Percentiles rank a stretch among this genome's conserved stretches.
Evolutionary conservation across 92 coral and sea anemone species (phyloP).

Genomic region (Phenganax marumi): DNA sequence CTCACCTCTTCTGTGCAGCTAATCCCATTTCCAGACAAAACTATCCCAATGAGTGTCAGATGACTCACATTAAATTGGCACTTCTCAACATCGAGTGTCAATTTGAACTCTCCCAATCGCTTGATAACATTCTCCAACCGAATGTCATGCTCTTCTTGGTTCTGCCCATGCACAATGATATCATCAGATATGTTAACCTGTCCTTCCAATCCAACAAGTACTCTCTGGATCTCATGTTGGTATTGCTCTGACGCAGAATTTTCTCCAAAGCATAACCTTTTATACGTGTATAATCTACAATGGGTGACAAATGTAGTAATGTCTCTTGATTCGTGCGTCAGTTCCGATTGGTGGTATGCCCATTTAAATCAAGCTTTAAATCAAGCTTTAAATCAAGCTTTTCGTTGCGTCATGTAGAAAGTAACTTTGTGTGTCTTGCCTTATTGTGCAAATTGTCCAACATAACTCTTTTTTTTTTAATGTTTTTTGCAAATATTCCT

Average conservation of each 20-base stretch:
- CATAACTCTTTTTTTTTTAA: too few relatives aligned
- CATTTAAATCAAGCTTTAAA: too few relatives aligned
- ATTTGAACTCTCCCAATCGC: slow-evolving; percentile 24
- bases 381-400: slow-evolving; percentile 54
- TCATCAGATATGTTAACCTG: slow-evolving; percentile 52
- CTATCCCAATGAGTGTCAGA: slow-evolving; percentile 33
- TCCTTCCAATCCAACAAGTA: slow-evolving; percentile 44
- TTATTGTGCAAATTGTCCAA: too few relatives aligned
- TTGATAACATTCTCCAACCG: slow-evolving; percentile 41
- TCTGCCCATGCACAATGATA: slow-evolving; percentile 49
- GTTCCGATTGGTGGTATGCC: slow-evolving; percentile 61
- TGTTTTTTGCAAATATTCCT: too few relatives aligned
- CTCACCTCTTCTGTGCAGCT: slow-evolving; percentile 24
- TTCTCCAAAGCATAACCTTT: slow-evolving; percentile 45
- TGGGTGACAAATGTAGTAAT: slow-evolving; percentile 30
- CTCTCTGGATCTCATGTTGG: slow-evolving; percentile 44
- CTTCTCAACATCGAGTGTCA: slow-evolving; percentile 32
- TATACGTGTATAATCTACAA: slow-evolving; percentile 40
- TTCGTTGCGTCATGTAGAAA: too few relatives aligned
- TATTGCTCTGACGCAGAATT: slow-evolving; percentile 53
- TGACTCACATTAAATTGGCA: slow-evolving; percentile 27
- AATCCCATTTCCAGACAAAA: slow-evolving; percentile 26
- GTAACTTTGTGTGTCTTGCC: too few relatives aligned
- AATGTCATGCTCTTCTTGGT: slow-evolving; percentile 44
- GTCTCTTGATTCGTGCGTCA: slow-evolving; percentile 45